Conservation (phyloP, 2,113 vertebrate genomes). For the Collichthys lucidus region DNA sequence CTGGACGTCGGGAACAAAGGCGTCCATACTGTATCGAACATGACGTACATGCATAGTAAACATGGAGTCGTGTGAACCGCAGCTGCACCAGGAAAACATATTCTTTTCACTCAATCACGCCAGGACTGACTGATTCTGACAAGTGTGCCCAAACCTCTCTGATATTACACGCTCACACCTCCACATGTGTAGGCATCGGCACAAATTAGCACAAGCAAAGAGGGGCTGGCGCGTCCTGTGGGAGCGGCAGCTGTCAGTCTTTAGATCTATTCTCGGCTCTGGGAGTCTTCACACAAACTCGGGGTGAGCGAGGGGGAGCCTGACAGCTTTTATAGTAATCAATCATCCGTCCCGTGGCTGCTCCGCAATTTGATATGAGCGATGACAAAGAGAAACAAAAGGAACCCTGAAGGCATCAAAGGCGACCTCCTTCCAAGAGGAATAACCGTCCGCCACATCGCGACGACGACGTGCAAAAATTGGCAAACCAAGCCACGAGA, state of each 20-base stretch:
- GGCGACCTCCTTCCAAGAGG: neutral
- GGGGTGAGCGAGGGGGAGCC: constrained; percentile 2
- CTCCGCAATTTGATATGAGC: constrained; percentile 40
- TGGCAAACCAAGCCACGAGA: neutral
- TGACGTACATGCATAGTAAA: constrained; percentile 7
- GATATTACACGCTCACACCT: constrained; percentile 62
- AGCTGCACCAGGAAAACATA: constrained; percentile 24
- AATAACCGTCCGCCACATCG: neutral
- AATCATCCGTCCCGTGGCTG: constrained; percentile 59
- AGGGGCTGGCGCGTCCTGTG: constrained; percentile 53
- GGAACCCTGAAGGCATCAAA: constrained; percentile 28
- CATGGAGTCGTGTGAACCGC: neutral
- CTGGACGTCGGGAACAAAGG: constrained; percentile 9
- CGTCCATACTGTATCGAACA: neutral
- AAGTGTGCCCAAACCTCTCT: constrained; percentile 55
- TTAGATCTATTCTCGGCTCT: constrained; percentile 75
- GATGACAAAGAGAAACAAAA: constrained; percentile 34
- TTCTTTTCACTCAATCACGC: constrained; percentile 52
- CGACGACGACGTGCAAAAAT: neutral
- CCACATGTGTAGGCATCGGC: constrained; percentile 59
- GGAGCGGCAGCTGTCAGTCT: constrained; percentile 79
- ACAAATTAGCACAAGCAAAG: constrained; percentile 74
- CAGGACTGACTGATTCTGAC: constrained; percentile 51
- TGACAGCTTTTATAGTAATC: constrained; percentile 73
- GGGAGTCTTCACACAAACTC: constrained; percentile 48